These are phyloP conservation scores for Egretta garzetta DNA, from an alignment of 2,113 vertebrate genomes.

Conservation along the genomic window DNA sequence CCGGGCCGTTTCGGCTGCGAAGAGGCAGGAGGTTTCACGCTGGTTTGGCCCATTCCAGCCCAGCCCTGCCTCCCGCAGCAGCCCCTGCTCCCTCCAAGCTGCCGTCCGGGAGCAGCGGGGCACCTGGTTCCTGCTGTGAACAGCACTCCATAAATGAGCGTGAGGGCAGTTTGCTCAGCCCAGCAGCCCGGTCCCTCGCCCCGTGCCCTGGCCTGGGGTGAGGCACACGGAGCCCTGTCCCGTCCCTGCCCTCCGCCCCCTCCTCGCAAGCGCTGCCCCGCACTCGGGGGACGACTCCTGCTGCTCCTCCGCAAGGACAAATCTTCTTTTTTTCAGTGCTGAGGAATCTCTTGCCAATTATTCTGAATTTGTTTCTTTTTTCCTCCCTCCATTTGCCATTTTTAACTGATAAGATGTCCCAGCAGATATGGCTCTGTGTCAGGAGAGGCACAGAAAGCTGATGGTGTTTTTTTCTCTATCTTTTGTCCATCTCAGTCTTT, in stretches of 20 bases:
- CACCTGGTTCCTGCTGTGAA: not conserved
- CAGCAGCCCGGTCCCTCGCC: not conserved
- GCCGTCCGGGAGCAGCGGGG: not conserved
- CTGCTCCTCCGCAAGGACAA: not conserved
- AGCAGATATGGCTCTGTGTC: not conserved
- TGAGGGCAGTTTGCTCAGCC: not conserved
- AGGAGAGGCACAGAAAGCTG: not conserved
- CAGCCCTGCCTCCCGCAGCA: not conserved
- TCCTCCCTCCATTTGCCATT: not conserved
- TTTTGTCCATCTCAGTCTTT: not conserved
- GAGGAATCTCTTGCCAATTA: not conserved
- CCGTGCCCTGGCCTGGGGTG: fast-evolving
- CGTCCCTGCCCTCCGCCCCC: not conserved
- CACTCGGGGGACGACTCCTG: not conserved
- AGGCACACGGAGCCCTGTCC: not conserved
- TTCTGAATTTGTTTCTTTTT: not conserved
- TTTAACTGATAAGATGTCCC: not conserved
- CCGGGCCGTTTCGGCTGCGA: not conserved
- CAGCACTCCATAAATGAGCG: not conserved
- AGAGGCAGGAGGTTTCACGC: no score
- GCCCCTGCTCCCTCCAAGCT: not conserved
- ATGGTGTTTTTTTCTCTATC: not conserved
- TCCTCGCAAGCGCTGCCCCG: fast-evolving
- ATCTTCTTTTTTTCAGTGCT: no score
- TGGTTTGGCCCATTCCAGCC: no score